Evolutionary conservation across 1,140 invertebrate genomes (phyloP).

Genomic region (Diachasmimorpha longicaudata): DNA sequence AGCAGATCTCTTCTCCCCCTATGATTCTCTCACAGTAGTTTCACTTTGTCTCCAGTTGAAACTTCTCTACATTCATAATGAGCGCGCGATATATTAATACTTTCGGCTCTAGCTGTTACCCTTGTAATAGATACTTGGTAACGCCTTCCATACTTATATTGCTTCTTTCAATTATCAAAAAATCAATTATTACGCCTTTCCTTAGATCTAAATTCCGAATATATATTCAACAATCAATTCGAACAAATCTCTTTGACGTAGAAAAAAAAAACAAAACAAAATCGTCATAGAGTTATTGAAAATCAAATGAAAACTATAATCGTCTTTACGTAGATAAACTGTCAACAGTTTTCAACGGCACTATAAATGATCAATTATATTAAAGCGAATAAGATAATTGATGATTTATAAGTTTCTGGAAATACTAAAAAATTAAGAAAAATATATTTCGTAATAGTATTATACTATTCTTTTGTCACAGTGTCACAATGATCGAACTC

Average conservation of each 20-base stretch:
- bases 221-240: neutral
- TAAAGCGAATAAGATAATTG: too few species aligned
- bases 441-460: neutral
- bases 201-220: neutral
- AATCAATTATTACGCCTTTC: neutral
- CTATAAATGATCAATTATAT: too few species aligned
- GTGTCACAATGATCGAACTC: neutral
- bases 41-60: neutral
- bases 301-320: neutral
- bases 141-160: neutral
- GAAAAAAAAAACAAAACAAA: too few species aligned
- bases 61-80: neutral
- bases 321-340: neutral
- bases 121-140: neutral
- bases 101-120: neutral
- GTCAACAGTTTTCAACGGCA: neutral
- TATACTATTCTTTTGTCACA: neutral
- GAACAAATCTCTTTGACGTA: neutral
- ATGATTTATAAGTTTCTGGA: too few species aligned
- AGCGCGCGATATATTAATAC: slow-evolving; percentile 1
- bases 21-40: neutral
- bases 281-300: neutral
- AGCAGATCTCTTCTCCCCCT: neutral
- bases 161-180: neutral
- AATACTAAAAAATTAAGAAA: neutral